A percentile compares a stretch with the other conserved stretches of the same genome.
Evolutionary conservation across 2,113 vertebrate genomes (phyloP).

Genomic region (Gymnorhina tibicen): DNA sequence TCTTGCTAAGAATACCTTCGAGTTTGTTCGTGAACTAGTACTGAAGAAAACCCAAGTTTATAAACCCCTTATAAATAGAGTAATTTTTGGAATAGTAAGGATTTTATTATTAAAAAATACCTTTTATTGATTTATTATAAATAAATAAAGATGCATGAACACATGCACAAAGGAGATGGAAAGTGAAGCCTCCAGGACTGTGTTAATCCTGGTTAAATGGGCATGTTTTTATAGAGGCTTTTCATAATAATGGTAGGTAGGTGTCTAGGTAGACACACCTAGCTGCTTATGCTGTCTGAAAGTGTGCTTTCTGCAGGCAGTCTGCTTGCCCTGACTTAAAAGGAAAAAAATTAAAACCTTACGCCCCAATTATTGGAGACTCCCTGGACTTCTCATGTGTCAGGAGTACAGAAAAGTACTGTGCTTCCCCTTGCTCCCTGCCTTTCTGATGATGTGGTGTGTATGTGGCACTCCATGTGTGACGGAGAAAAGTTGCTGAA

Average conservation of each 20-base stretch:
- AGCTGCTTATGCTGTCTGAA: neutral
- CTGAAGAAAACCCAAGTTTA: neutral
- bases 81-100: neutral
- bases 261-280: neutral
- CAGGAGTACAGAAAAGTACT: neutral
- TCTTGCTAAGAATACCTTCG: neutral
- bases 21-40: neutral
- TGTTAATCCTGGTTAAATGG: neutral
- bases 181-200: neutral
- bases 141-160: neutral
- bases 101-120: neutral
- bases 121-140: neutral
- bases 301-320: neutral
- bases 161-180: neutral
- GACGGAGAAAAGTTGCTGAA: neutral
- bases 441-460: neutral
- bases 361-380: fast-evolving
- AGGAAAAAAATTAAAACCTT: neutral
- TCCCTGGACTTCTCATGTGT: neutral
- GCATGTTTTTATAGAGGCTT: neutral
- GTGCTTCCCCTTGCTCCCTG: neutral
- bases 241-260: neutral
- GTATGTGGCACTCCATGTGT: neutral
- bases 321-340: neutral
- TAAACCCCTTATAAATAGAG: neutral